Evolutionary conservation across 2,797 vertebrate genomes (phyloP).

Genomic region (Myotis daubentonii): DNA sequence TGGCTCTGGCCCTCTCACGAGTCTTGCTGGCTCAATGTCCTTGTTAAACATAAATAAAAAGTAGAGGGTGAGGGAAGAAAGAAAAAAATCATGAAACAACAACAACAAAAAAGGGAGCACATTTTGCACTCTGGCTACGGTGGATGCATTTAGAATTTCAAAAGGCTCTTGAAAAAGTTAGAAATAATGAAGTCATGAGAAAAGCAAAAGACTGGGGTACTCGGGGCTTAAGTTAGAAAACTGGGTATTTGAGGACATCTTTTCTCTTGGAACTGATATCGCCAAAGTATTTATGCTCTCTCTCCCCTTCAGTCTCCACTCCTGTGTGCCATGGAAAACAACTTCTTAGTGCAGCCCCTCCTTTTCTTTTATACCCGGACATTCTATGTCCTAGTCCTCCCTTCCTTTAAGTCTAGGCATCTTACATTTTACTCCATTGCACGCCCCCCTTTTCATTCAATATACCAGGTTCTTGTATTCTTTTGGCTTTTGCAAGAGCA

Average conservation of each 20-base stretch:
- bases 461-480: not conserved
- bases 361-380: not conserved
- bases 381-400: not conserved
- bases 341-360: not conserved
- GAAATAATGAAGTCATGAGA: constrained; percentile 72
- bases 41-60: constrained; percentile 82
- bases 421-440: not conserved
- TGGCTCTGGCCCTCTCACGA: constrained; percentile 63
- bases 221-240: not conserved
- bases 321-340: not conserved
- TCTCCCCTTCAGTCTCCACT: not conserved
- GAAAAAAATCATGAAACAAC: constrained; percentile 35
- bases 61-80: constrained; percentile 33
- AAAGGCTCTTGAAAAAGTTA: constrained; percentile 70
- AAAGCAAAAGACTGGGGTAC: not conserved
- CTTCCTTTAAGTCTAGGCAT: not conserved
- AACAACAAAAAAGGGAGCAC: not conserved
- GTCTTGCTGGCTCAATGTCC: constrained; percentile 63
- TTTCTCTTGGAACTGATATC: not conserved
- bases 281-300: not conserved
- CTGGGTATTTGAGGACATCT: not conserved
- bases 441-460: not conserved
- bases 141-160: constrained; percentile 57
- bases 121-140: constrained; percentile 1
- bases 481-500: not conserved